Base-by-base conservation (phyloP, 2,888 invertebrate genomes). In the Pseudanteris insignis region DNA sequence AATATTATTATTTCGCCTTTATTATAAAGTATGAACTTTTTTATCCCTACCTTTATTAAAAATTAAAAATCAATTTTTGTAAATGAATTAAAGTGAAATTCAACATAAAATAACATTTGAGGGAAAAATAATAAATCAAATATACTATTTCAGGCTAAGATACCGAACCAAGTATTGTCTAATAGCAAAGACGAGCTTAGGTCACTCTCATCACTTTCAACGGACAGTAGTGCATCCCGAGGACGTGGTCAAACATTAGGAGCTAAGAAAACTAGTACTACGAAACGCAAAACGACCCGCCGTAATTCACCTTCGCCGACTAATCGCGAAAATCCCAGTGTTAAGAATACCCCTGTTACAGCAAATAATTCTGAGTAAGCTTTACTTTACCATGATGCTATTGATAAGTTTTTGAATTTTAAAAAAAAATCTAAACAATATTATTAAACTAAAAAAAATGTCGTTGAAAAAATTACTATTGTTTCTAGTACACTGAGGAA, bases 141-240 rank as follows among this genome's bases (percentile, higher is more conserved):
- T 11, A 8, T 8, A 34, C n/a, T 38, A 32, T 38, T 40, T 12
- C 18, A 40, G 38, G 12, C 21, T 33, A 60, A 37, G 33, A 15
- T 21, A 1, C 26, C 32, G 21, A 55, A 36, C 33, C 34, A 50
- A 40, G 15, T 25, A 28, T 47, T 38, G 12, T 32, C 25, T n/a
- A 55, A 43, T 21, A 50, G 38, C 25, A 58, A 58, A 40, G 48
- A 63, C 4, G 70, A 73, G 33, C 64, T 73, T 8, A 50, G 64
- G 15, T 70, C 74, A 13, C 64, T 72, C 10, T 59, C 69, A 14
- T 75, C 75, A 25, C 66, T 69, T 43, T 65, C 65, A 15, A 68
- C 70, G 24, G 70, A 64, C 60, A 66, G 59, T 44, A 66, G 13
- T 40, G n/a, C 47, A 33, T 60, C 65, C 48, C 65, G 69, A 28